Base-by-base conservation (phyloP, 2,888 invertebrate species). In the Drosophila nr. fundita region DNA sequence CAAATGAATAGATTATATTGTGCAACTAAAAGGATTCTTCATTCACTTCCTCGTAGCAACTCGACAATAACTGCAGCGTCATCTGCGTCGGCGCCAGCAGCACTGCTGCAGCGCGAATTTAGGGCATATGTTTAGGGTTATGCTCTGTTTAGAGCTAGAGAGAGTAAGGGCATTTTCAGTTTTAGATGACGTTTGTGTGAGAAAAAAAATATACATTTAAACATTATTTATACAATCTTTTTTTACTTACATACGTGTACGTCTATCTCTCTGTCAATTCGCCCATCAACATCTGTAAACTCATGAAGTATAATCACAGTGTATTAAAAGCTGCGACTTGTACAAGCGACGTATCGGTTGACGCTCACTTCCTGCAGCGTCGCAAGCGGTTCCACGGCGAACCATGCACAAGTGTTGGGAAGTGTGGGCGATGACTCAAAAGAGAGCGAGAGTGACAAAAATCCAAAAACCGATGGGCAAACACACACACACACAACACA, bases 21-120 rank as follows among this genome's bases (percentile, higher is more conserved):
- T 72, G 87, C 89, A 90, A 77, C 77, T 87, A 80, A 87, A 87
- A 87, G 87, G 90, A 87, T 89, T 90, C 89, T 68, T 68, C 58
- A 72, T 52, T 64, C 59, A 78, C 81, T 78, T 80, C 80, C 80
- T 80, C 63, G 68, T 77, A n/a, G 78, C 64, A 78, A 80, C 72
- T 66, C 52, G 55, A 65, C 63, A 80, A 65, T 62, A 80, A 84
- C 71, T 84, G 82, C 82, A 83, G 52, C 65, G 52, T 69, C 80
- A 76, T 80, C 69, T 70, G 73, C 80, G 76, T 72, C 76, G 63
- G 80, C 61, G 78, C 78, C 21, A 61, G 61, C 55, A 42, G 49
- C 59, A 52, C 15, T 57, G 62, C 76, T 76, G 72, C 78, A 82
- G 70, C 70, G n/a, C 30, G 52, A 73, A 87, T 84, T 82, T 75